phyloP scores from a whole-genome alignment of 2,113 vertebrate genomes.

The Pongo pygmaeus region DNA sequence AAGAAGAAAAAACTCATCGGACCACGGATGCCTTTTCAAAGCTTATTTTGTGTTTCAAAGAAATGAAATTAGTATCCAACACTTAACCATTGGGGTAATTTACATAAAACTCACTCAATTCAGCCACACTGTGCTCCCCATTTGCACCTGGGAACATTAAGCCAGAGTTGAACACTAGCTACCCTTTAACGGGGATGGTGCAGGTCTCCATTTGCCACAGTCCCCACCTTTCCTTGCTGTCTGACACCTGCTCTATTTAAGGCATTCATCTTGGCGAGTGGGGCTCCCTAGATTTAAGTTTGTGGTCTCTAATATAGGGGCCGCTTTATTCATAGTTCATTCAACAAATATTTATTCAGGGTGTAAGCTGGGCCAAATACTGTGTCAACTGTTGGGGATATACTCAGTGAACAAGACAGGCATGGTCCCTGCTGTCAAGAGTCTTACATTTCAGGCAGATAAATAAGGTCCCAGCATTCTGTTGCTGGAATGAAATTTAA shows the following conservation, averaged over 20 bases:
- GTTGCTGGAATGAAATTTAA: background rate
- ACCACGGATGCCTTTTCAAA: background rate
- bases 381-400: background rate
- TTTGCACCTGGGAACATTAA: background rate
- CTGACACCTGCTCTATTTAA: background rate
- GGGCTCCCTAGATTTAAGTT: background rate
- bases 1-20: background rate
- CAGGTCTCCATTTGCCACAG: background rate
- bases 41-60: background rate
- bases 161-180: background rate
- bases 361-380: background rate
- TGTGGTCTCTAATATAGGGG: background rate
- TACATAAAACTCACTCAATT: background rate
- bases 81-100: background rate
- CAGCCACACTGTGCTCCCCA: background rate
- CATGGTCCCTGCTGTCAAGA: fast-evolving
- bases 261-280: too few relatives aligned
- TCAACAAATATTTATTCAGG: background rate
- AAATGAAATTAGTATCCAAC: background rate
- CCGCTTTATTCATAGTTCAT: background rate
- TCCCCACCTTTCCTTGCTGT: background rate
- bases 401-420: background rate
- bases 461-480: background rate
- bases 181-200: background rate
- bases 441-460: background rate